Evolutionary conservation across 2,113 vertebrate species (phyloP), one percentile per base, ranked within the genome.

Genomic region (Marmota monax): DNA sequence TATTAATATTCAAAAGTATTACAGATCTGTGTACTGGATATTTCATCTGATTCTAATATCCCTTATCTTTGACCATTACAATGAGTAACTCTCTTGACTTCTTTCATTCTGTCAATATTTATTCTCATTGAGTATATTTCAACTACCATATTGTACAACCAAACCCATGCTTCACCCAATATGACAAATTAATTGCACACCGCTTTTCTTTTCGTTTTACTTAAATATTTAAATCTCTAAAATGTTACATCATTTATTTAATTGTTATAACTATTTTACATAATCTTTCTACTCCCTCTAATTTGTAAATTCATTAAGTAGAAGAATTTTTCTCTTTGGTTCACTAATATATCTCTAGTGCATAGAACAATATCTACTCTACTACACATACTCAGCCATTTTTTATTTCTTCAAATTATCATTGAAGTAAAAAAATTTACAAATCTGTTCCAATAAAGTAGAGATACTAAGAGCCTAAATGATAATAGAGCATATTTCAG

Each of bases 141-240:
- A 23, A 37, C 2, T 20, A 39, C 20, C 63, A 6, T 45, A 20
- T 29, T 95, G 18, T 13, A 14, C 27, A 53, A 7, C 42, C 4
- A 1, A 25, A 32, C 4, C 29, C 11, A 18, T 82, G 42, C 27
- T n/a, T 1, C 23, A n/a, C 10, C 2, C 1, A 69, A 18, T 2
- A 20, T 39, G 82, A 65, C 10, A 58, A 3, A 37, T 1, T 45
- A 74, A 72, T 25, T 67, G 2, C 84, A 45, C 8, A 7, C 51
- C 86, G 34, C 20, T 69, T 1, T 58, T 22, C 37, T 79, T 58
- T 56, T 51, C 53, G 70, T 34, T 69, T 73, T 80, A 45, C 34
- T 13, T 9, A 88, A 95, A 69, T 76, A 76, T 85, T 95, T 93
- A 37, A 90, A 23, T 17, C 29, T 90, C 58, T 45, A 82, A 82